These are phyloP conservation scores for Micronycteris hirsuta DNA, from an alignment of 2,113 vertebrate species.

Conservation along the genomic window DNA sequence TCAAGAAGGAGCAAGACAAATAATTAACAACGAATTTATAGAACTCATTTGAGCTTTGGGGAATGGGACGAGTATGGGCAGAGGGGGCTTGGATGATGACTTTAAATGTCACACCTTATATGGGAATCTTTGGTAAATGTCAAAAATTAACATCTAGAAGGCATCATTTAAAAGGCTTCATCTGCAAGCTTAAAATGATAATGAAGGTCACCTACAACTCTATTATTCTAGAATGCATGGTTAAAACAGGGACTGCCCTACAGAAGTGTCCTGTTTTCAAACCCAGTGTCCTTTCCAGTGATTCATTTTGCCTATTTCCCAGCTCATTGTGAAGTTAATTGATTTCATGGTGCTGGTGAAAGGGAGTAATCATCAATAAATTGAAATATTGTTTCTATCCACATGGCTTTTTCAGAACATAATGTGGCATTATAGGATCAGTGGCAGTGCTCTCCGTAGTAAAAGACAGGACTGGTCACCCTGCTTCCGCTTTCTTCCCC, in stretches of 20 bases:
- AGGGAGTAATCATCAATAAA: not conserved
- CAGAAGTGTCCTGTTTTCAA: not conserved
- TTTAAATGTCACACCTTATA: not conserved
- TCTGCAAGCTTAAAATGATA: not conserved
- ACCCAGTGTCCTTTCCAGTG: not conserved
- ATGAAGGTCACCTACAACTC: not conserved
- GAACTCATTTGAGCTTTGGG: not conserved
- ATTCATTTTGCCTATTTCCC: constrained; percentile 4
- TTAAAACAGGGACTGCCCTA: not conserved
- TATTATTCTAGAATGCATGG: not conserved
- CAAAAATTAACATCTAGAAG: not conserved
- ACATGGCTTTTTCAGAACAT: not conserved
- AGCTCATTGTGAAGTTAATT: not conserved
- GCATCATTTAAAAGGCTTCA: not conserved
- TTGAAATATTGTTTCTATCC: not conserved
- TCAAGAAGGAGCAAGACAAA: not conserved
- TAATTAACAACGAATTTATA: not conserved
- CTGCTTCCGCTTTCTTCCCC: not conserved
- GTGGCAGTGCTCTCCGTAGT: not conserved
- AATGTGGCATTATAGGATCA: not conserved
- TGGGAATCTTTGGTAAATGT: not conserved
- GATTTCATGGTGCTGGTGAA: not conserved
- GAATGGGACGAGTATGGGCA: not conserved
- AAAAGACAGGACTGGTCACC: not conserved
- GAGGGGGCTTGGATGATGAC: not conserved